A percentile compares a stretch with the other conserved stretches of the same genome.
Conservation (phyloP, 2,113 vertebrate species). For the Ginglymostoma cirratum region DNA sequence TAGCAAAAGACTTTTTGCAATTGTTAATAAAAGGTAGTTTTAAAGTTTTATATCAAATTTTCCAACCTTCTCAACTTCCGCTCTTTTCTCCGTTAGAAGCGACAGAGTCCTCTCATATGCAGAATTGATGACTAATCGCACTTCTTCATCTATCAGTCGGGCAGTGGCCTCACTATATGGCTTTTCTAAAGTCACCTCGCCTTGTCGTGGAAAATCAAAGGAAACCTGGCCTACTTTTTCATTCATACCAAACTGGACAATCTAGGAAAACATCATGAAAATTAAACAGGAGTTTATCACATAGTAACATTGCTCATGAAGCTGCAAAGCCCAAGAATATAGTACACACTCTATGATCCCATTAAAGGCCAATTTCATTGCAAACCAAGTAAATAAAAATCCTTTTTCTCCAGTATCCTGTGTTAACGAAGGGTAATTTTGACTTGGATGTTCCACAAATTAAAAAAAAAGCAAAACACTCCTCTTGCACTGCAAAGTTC, state of each 20-base stretch:
- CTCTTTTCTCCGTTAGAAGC: slow-evolving; percentile 75
- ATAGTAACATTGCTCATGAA: background rate
- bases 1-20: background rate
- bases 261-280: slow-evolving; percentile 54
- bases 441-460: background rate
- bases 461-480: background rate
- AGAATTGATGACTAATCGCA: slow-evolving; percentile 68
- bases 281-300: background rate
- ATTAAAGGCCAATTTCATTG: background rate
- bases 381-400: no score
- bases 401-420: background rate
- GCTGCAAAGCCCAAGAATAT: background rate
- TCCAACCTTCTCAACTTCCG: slow-evolving; percentile 85
- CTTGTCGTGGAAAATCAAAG: slow-evolving; percentile 88
- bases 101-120: slow-evolving; percentile 71
- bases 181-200: slow-evolving; percentile 90
- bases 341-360: background rate
- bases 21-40: background rate
- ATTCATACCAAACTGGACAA: slow-evolving; percentile 97
- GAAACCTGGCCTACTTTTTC: slow-evolving; percentile 93
- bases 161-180: slow-evolving; percentile 95
- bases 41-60: background rate
- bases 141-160: slow-evolving; percentile 83
- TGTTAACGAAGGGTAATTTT: background rate
- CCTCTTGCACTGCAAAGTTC: background rate